Evolutionary conservation across 2,797 vertebrate genomes (phyloP), one percentile per base, ranked within the genome.

Genomic region (Premnoplex brunnescens): DNA sequence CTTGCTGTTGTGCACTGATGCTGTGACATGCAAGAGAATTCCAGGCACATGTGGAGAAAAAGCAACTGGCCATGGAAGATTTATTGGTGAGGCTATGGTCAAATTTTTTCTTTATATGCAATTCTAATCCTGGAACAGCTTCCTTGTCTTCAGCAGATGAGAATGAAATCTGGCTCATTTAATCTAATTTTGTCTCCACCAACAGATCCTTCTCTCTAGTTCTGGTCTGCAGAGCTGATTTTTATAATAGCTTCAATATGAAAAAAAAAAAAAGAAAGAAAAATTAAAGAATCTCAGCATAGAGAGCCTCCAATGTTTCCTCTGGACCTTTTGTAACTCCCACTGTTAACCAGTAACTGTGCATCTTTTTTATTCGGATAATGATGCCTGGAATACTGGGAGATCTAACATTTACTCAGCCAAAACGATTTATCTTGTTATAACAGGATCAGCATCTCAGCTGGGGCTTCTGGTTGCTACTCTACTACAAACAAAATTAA

Each of bases 151-250:
- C 78, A 91, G 68, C 88, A 97, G 89, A 93, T 95, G 91, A 95
- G 82, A 95, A 90, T 1, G 18, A 93, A 96, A 95, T 96, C 93
- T 96, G 93, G 88, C 85, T 94, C 83, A 86, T 95, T 95, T 93
- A 78, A 89, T 97, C 95, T 96, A 94, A 92, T 96, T 96, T 96
- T 96, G 77, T 93, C 91, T 96, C 89, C 39, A 12, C 95, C 83
- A 93, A 90, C 94, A 96, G 94, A 93, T 95, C 80, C 71, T 96
- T 97, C 89, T 95, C 91, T 91, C 83, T 62, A 73, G 93, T 84
- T 90, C 95, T 91, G 91, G 83, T 91, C 91, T 95, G 74, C 67
- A 93, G 77, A 88, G 67, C 71, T 90, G 91, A 85, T 90, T 96
- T 96, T 96, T 91, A 39, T 88, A 89, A 89, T 75, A 89, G 73